phyloP scores from a whole-genome alignment of 2,797 vertebrate genomes.

The Pampus argenteus region DNA sequence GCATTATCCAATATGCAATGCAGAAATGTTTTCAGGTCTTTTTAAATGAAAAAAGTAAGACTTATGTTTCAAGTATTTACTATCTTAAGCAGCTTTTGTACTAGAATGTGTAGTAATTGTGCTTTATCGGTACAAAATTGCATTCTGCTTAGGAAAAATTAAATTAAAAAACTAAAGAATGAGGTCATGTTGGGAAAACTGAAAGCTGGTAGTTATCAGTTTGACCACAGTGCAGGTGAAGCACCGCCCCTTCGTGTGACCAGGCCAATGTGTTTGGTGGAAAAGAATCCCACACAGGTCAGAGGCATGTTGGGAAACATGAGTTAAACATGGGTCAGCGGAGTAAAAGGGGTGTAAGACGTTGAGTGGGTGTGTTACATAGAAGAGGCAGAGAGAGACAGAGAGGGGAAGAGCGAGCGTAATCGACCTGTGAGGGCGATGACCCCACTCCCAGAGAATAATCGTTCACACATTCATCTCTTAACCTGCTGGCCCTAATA shows the following conservation, averaged over 20 bases:
- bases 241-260: background rate
- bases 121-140: slow-evolving; percentile 27
- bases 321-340: slow-evolving; percentile 42
- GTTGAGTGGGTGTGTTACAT: slow-evolving; percentile 1
- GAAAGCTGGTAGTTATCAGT: slow-evolving; percentile 42
- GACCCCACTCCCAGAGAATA: slow-evolving; percentile 79
- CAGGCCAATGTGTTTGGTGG: slow-evolving; percentile 17
- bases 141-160: slow-evolving; percentile 11
- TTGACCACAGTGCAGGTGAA: slow-evolving; percentile 24
- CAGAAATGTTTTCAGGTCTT: too few species aligned
- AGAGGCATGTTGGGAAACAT: slow-evolving; percentile 33
- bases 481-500: slow-evolving; percentile 73
- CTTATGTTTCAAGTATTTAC: too few species aligned
- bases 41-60: too few species aligned
- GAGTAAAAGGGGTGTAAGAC: slow-evolving; percentile 34
- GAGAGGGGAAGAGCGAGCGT: slow-evolving; percentile 4
- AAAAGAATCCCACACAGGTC: slow-evolving; percentile 34
- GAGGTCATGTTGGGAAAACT: slow-evolving; percentile 24
- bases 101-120: background rate
- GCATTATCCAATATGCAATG: too few species aligned
- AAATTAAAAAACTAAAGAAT: slow-evolving; percentile 44
- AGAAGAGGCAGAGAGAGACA: slow-evolving; percentile 16
- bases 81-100: too few species aligned
- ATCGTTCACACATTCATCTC: slow-evolving; percentile 83
- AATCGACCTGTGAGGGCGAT: slow-evolving; percentile 58